Conservation (phyloP, 2,797 vertebrate genomes). For the Siniperca scherzeri region DNA sequence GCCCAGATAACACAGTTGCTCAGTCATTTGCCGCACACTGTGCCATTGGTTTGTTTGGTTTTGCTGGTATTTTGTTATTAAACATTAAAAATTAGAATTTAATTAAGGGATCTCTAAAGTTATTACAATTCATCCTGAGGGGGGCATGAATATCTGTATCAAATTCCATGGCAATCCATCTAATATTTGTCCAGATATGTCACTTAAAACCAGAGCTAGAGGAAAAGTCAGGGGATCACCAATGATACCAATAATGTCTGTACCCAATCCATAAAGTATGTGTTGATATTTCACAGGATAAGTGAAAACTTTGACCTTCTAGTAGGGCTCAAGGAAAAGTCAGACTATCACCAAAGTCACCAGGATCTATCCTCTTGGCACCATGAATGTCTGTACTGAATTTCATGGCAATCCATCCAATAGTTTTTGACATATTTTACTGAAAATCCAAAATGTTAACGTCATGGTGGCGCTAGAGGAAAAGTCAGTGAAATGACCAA, state of each 20-base stretch:
- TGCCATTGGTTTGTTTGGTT: background rate
- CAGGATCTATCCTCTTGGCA: background rate
- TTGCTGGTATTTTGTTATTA: background rate
- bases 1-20: background rate
- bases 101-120: background rate
- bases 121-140: too few relatives aligned
- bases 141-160: background rate
- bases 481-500: background rate
- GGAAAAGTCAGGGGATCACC: background rate
- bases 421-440: background rate
- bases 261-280: background rate
- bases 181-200: background rate
- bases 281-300: background rate
- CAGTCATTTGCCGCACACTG: background rate
- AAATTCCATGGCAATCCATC: background rate
- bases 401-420: background rate
- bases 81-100: background rate
- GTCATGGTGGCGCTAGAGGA: background rate
- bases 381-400: too few relatives aligned
- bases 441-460: background rate
- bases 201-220: background rate
- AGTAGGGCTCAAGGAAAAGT: too few relatives aligned
- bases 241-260: background rate
- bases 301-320: too few relatives aligned
- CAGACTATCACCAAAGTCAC: background rate